These are phyloP conservation scores for Spilogale gracilis DNA, from an alignment of 2,113 vertebrate genomes.

Conservation along the genomic window DNA sequence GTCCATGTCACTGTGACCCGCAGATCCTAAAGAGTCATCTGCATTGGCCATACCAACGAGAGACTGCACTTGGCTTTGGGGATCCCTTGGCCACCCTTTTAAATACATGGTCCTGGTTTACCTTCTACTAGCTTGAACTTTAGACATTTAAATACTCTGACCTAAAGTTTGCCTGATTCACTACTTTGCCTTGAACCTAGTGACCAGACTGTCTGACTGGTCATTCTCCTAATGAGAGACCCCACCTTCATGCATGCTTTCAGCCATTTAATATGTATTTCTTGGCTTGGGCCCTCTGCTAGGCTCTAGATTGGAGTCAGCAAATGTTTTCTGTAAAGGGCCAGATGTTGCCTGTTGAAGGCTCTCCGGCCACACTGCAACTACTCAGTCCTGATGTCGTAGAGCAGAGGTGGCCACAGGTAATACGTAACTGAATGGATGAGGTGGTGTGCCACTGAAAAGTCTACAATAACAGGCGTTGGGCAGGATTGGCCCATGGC, in stretches of 20 bases:
- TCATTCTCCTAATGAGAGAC: neutral
- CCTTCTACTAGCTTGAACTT: neutral
- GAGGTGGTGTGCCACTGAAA: neutral
- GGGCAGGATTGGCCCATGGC: neutral
- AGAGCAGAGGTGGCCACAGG: neutral
- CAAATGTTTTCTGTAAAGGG: neutral
- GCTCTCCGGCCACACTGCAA: neutral
- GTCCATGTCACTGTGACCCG: neutral
- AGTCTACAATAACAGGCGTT: neutral
- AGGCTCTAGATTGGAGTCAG: neutral
- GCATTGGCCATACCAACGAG: neutral
- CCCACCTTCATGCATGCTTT: neutral
- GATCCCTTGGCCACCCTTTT: neutral
- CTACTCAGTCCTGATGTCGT: no score
- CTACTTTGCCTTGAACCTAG: neutral
- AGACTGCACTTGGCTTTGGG: neutral
- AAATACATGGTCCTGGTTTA: neutral
- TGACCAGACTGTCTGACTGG: neutral
- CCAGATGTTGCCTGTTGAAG: neutral
- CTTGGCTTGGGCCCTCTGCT: neutral
- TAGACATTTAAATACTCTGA: neutral
- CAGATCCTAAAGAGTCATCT: neutral
- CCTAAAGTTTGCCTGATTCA: neutral
- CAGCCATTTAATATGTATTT: neutral
- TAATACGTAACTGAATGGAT: neutral